phyloP scores from a whole-genome alignment of 2,113 vertebrate species.

The Embiotoca jacksoni region DNA sequence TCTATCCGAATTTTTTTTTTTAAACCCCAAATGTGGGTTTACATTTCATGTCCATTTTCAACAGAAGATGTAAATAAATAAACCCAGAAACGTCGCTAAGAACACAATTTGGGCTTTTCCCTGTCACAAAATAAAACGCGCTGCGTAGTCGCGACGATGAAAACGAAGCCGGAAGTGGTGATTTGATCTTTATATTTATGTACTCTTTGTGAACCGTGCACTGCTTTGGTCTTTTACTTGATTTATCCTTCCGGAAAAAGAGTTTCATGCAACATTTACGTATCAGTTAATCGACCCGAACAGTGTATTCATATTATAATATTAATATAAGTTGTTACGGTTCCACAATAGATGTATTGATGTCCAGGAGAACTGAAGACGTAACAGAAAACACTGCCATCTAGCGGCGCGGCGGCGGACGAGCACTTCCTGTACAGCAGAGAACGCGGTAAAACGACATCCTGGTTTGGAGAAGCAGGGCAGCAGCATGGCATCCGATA shows the following conservation, averaged over 20 bases:
- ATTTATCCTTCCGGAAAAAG: no score
- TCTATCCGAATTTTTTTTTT: no score
- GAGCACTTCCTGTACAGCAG: constrained; percentile 63
- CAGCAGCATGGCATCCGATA: constrained; percentile 77
- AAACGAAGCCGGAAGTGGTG: not conserved
- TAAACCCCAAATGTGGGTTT: no score
- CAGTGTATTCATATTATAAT: no score
- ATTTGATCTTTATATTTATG: not conserved
- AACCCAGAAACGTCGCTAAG: not conserved
- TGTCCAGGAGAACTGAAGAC: not conserved
- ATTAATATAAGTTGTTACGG: no score
- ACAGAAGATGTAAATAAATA: no score
- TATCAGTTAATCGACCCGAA: no score
- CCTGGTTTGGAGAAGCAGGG: constrained; percentile 56
- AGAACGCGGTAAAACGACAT: constrained; percentile 75
- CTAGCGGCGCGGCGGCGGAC: not conserved
- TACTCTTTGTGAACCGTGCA: not conserved
- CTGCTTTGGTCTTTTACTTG: not conserved
- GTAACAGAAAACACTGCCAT: not conserved
- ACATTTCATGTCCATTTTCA: no score
- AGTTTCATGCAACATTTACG: no score
- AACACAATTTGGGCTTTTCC: not conserved
- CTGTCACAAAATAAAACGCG: not conserved
- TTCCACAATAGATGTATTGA: not conserved
- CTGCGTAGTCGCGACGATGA: not conserved